phyloP scores from a whole-genome alignment of 2,113 vertebrate genomes.

The Catharus fuscescens region DNA sequence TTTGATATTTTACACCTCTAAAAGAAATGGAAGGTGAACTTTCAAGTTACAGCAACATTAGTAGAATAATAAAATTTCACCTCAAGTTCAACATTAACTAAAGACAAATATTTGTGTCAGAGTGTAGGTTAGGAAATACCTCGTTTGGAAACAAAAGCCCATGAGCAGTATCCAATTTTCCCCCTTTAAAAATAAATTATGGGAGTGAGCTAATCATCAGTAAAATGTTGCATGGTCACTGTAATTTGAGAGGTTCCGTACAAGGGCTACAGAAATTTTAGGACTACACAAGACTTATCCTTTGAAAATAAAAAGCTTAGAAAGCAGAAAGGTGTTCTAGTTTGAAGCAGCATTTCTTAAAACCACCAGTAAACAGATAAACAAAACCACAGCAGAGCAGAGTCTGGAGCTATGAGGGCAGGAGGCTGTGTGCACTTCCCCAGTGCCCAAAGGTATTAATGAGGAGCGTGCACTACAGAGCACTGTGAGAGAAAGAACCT shows the following conservation, averaged over 20 bases:
- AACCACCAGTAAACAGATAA: neutral
- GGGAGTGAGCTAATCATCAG: neutral
- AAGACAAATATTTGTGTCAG: neutral
- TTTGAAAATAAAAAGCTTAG: neutral
- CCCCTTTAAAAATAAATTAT: neutral
- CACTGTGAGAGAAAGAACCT: rapidly evolving
- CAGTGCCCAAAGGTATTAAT: neutral
- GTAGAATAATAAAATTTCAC: neutral
- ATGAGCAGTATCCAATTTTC: neutral
- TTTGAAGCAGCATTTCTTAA: neutral
- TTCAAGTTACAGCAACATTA: neutral
- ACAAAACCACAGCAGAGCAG: neutral
- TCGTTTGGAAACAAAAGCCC: neutral
- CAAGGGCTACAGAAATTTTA: neutral
- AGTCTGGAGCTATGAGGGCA: neutral
- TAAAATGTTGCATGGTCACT: neutral
- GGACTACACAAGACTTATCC: neutral
- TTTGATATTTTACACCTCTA: neutral
- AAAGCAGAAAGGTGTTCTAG: neutral
- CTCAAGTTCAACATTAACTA: neutral
- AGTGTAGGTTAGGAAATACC: neutral
- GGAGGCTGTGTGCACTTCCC: neutral
- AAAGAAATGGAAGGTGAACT: neutral
- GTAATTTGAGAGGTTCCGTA: neutral
- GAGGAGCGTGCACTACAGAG: neutral